A percentile compares a stretch with the other conserved stretches of the same genome.
These are phyloP conservation scores for Aphaenogaster ashmeadi DNA, from an alignment of 1,140 invertebrate species.

Conservation along the genomic window DNA sequence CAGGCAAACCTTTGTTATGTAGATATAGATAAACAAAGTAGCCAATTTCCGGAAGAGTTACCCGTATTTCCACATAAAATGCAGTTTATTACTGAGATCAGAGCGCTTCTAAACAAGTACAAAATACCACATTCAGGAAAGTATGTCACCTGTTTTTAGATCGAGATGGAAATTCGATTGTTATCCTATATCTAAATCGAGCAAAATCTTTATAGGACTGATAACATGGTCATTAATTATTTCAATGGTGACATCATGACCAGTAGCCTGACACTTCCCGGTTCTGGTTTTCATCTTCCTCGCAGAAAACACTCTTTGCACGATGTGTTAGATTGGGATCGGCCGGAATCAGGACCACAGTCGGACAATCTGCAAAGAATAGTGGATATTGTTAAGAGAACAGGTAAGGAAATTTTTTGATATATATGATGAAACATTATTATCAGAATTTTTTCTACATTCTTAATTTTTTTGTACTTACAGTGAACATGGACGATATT, in stretches of 20 bases:
- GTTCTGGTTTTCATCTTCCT: constrained; percentile 86
- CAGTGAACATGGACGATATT: constrained; percentile 89
- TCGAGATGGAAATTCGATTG: constrained; percentile 17
- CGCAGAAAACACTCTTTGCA: constrained; percentile 92
- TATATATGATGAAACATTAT: constrained; percentile 8
- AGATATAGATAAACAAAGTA: constrained; percentile 96
- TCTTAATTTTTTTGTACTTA: constrained; percentile 46
- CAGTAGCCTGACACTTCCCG: constrained; percentile 88
- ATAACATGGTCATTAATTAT: constrained; percentile 86
- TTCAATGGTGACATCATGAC: constrained; percentile 88
- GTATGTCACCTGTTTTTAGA: constrained; percentile 73
- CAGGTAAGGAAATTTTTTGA: constrained; percentile 85
- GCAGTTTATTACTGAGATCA: constrained; percentile 95
- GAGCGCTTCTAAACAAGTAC: constrained; percentile 93
- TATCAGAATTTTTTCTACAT: constrained; percentile 46
- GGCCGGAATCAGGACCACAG: constrained; percentile 88
- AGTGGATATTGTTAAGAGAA: constrained; percentile 92
- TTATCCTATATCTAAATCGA: constrained; percentile 33
- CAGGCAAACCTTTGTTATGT: constrained; percentile 97
- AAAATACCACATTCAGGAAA: constrained; percentile 87
- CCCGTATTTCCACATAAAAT: constrained; percentile 96
- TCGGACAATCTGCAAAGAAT: constrained; percentile 93
- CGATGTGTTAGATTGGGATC: constrained; percentile 91
- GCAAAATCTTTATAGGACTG: constrained; percentile 84
- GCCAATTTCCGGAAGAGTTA: constrained; percentile 98